Evolutionary conservation across 2,113 vertebrate species (phyloP), one percentile per base, ranked within the genome.

Genomic region (Psilopsiagon aymara): DNA sequence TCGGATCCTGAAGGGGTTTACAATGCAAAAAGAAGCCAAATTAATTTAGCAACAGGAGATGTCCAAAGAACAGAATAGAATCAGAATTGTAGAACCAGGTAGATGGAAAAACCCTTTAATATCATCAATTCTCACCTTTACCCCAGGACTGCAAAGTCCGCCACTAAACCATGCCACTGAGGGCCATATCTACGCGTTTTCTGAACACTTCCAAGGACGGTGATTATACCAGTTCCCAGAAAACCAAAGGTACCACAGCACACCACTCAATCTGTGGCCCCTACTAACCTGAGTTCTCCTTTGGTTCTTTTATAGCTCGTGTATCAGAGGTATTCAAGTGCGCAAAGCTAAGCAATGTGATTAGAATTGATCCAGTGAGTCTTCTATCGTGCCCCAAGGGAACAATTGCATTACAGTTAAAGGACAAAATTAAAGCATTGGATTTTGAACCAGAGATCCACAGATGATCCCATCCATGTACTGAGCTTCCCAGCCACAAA

Each of bases 311-410:
- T 69, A 75, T 19, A 86, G 46, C 20, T 92, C 51, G 29, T 6
- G 55, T 67, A 69, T 88, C 17, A 2, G 60, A 82, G 49, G 43
- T 57, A 74, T 57, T 68, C 59, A 67, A 89, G 66, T 63, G 25
- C 7, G 0, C 82, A 89, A 89, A 62, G 66, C 37, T 63, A 87
- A 92, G 57, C 49, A 76, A 73, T 25, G 20, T 43, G 73, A 89
- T 95, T 85, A 96, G 49, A 96, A 96, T 73, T 83, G 86, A 94
- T 81, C 71, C 64, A 60, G 29, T 23, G 14, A 94, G 88, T 73
- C 73, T 91, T 53, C 91, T 49, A 24, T 51, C 24, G 67, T 89
- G 43, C 18, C 69, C 23, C 57, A 94, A 62, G 70, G 83, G 69
- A 85, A 85, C 31, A 96, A 75, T 92, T 86, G 64, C 31, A 28